These are phyloP conservation scores for silkworm (Bombyx mori) DNA, from an alignment of 1,140 invertebrate species.

Conservation along the genomic window DNA sequence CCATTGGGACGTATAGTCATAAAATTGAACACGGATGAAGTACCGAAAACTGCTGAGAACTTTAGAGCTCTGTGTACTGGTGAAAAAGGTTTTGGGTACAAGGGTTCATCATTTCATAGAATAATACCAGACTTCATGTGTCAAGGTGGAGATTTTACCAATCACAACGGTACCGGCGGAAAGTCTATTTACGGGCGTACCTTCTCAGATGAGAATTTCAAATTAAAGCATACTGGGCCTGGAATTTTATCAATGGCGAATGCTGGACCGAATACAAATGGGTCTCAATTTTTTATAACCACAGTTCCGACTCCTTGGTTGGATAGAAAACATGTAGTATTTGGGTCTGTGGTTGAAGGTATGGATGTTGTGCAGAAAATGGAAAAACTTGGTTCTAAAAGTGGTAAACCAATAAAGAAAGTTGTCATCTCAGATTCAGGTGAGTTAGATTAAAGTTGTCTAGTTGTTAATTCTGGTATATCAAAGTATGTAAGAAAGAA, in stretches of 20 bases:
- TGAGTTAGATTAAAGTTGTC: conserved; percentile 71
- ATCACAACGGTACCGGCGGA: conserved; percentile 84
- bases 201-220: conserved; percentile 89
- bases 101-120: conserved; percentile 84
- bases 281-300: conserved; percentile 89
- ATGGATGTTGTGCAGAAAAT: conserved; percentile 85
- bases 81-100: conserved; percentile 86
- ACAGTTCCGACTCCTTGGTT: conserved; percentile 87
- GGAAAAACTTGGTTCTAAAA: conserved; percentile 80
- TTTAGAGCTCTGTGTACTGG: conserved; percentile 87
- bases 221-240: conserved; percentile 80
- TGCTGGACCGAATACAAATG: conserved; percentile 85
- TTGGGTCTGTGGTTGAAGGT: conserved; percentile 86
- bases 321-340: conserved; percentile 89
- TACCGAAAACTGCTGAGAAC: conserved; percentile 85
- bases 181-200: conserved; percentile 85
- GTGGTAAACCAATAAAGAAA: conserved; percentile 84
- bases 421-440: conserved; percentile 84
- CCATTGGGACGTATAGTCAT: conserved; percentile 79
- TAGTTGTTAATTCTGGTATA: not conserved
- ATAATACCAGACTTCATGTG: conserved; percentile 92
- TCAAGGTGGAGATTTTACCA: conserved; percentile 86
- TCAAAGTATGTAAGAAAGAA: not conserved
- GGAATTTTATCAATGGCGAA: conserved; percentile 86
- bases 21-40: conserved; percentile 80